phyloP scores from a whole-genome alignment of 2,113 vertebrate species.

The Paracanthobrama guichenoti region DNA sequence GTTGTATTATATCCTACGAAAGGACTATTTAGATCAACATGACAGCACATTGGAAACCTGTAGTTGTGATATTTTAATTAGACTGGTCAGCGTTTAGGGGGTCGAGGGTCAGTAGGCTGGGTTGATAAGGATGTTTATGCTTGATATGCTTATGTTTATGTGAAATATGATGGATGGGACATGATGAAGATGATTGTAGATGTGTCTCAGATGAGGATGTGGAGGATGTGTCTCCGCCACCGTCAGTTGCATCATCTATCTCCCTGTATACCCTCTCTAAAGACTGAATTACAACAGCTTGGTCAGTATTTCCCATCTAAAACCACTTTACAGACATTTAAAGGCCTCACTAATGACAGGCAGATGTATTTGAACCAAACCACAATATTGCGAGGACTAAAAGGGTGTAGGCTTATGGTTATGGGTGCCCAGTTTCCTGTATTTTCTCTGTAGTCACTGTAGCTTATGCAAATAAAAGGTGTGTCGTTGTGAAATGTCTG shows the following conservation, averaged over 20 bases:
- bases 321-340: slow-evolving; percentile 13
- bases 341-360: not conserved
- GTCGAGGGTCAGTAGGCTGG: not conserved
- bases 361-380: slow-evolving; percentile 6
- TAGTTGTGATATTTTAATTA: not conserved
- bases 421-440: slow-evolving; percentile 1
- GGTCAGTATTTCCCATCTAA: not conserved
- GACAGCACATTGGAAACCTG: not conserved
- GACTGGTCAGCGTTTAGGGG: not conserved
- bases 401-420: not conserved
- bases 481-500: slow-evolving; percentile 17
- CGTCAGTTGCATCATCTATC: slow-evolving; percentile 30
- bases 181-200: not conserved
- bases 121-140: not conserved
- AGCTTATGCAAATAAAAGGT: slow-evolving; percentile 36
- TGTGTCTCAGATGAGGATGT: slow-evolving; percentile 32
- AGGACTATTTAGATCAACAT: not conserved
- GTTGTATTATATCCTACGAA: not conserved
- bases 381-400: not conserved
- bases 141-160: not conserved
- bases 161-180: slow-evolving; percentile 8
- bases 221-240: slow-evolving; percentile 4
- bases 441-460: slow-evolving; percentile 31
- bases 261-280: not conserved
- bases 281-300: not conserved